Conservation (phyloP, 1,140 invertebrate species). For the Ooceraea biroi region DNA sequence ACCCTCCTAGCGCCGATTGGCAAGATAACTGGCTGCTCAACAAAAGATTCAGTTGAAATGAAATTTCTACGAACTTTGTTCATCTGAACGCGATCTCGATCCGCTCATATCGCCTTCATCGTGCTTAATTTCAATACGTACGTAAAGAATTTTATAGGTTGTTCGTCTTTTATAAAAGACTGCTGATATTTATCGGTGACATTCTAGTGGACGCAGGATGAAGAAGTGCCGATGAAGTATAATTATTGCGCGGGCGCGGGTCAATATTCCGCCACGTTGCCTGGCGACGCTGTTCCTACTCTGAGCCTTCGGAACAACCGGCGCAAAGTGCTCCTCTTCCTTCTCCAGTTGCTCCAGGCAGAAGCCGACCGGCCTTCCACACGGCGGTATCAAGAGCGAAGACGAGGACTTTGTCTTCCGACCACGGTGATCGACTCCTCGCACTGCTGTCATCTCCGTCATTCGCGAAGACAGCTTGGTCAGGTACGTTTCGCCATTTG, state of each 20-base stretch:
- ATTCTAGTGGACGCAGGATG: conserved; percentile 1
- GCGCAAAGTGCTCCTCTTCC: conserved; percentile 63
- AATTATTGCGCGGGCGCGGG: conserved; percentile 83
- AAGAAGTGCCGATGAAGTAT: conserved; percentile 76
- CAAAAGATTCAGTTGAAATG: too few relatives aligned
- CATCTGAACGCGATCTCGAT: too few relatives aligned
- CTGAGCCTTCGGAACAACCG: conserved; percentile 61
- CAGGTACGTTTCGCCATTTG: conserved; percentile 17
- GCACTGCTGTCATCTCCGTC: background rate
- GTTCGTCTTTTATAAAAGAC: background rate
- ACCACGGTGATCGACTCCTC: background rate
- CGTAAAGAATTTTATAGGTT: background rate
- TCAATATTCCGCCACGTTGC: conserved; percentile 84
- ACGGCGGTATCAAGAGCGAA: conserved; percentile 50
- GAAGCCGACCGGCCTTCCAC: conserved; percentile 63
- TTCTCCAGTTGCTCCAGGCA: conserved; percentile 65
- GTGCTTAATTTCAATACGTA: background rate
- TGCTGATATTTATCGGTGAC: conserved; percentile 41
- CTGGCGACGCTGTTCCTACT: conserved; percentile 75
- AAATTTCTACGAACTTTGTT: too few relatives aligned
- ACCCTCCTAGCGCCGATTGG: background rate
- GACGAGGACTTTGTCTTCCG: conserved; percentile 23
- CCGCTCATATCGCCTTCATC: background rate
- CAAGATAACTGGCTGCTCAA: too few relatives aligned
- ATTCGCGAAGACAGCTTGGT: background rate